Base-by-base conservation (phyloP, 2,113 vertebrate genomes). In the Isichthys henryi region DNA sequence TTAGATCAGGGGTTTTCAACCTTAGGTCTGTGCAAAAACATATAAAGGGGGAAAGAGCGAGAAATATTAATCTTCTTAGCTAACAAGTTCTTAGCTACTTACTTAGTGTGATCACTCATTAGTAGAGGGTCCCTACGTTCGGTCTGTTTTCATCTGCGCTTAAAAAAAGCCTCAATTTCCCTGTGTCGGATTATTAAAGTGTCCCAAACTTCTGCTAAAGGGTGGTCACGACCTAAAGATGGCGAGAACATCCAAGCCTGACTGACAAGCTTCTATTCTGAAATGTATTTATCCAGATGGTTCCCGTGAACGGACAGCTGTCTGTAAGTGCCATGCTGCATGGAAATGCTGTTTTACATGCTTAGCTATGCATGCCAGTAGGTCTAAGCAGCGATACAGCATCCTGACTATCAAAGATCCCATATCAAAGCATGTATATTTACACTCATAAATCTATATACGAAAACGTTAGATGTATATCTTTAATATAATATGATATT, bases 311-410 rank as follows among this genome's bases (percentile, higher is more conserved):
- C 95, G 96, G 95, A 94, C 95, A 94, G 95, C 94, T 95, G 94
- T 96, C 95, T 92, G 96, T 94, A 96, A 96, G 96, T 96, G 96
- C 95, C 98, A 98, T 99, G 97, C 97, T 97, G 93, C 91, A 94
- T 94, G 95, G 94, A 94, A 93, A 92, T 94, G 96, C 95, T 95
- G 95, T 95, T 96, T 95, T 95, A 96, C 98, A 99, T 99, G 98
- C 98, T 96, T 93, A 93, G 95, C 94, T 94, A 93, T 94, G 96
- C 97, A 96, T 97, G 97, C 97, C 97, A 93, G 90, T 94, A 94
- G 95, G 94, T 96, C n/a, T 53, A 23, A 94, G 92, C 96, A 95
- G 94, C 95, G 92, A 93, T 94, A 95, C 94, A 95, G 91, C 90
- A 90, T 94, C 92, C 95, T 95, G 92, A 93, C 62, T 70, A 13